Evolutionary conservation across 2,113 vertebrate genomes (phyloP), one percentile per base, ranked within the genome.

Genomic region (Ptyas mucosa): DNA sequence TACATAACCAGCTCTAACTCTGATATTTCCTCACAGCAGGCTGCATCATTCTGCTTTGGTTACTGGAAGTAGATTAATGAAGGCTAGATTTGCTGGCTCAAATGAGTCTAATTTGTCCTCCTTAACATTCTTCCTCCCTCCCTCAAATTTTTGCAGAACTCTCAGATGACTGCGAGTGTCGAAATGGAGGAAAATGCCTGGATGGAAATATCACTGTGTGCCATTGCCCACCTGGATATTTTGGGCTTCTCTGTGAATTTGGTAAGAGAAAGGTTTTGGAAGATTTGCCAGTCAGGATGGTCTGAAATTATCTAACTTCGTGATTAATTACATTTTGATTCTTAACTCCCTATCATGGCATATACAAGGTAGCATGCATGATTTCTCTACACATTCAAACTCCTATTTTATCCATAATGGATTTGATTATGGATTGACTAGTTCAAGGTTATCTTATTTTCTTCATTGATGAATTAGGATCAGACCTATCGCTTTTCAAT

Each of bases 241-340:
- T 99, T 8, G 99, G 99, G 91, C 97, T 98, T 89, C 98, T 98
- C 95, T 99, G 99, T 96, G 98, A 99, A 97, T 98, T 99, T 0
- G 99, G 99, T 99, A 97, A 89, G 98, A 97, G 87, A 92, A 51
- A 58, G 15, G 1, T 88, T 88, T 89, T 58, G 57, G 57, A 58
- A 58, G 57, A 58, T 58, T 58, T 24, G 57, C 29, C 58, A 29
- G 3, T 64, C 29, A 69, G 61, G 5, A n/a, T 64, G 61, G 29
- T 11, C 61, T 64, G 61, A 69, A n/a, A 69, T 69, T 69, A 64
- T 64, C 61, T 61, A 29, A 29, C 61, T n/a, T 69, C n/a, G 4
- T 69, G 12, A n/a, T 69, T 69, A 69, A 69, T 69, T 69, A 69
- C 61, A 69, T 69, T 69, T n/a, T n/a, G 8, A 61, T 61, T 29